phyloP scores from a whole-genome alignment of 2,797 vertebrate species.

The Lagodon rhomboides region DNA sequence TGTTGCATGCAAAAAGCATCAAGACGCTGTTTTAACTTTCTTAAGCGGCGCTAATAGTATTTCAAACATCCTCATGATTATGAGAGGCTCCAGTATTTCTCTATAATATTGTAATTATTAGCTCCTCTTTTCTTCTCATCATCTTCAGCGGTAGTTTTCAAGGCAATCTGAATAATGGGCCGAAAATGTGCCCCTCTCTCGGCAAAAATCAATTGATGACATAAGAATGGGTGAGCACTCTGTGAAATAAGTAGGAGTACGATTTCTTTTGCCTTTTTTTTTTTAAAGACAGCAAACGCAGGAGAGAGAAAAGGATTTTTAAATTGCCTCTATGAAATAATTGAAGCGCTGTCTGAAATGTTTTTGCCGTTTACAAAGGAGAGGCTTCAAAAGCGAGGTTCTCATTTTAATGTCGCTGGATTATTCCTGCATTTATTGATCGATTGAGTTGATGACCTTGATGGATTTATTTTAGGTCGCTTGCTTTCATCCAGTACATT shows the following conservation, averaged over 20 bases:
- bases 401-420: not conserved
- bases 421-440: not conserved
- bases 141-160: conserved; percentile 46
- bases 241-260: conserved; percentile 44
- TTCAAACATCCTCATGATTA: conserved; percentile 26
- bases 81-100: conserved; percentile 19
- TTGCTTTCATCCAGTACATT: not conserved
- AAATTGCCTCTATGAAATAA: conserved; percentile 14
- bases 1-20: not conserved
- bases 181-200: conserved; percentile 39
- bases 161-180: conserved; percentile 50
- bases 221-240: conserved; percentile 46
- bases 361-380: conserved; percentile 4
- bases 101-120: conserved; percentile 43
- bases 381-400: not conserved
- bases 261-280: conserved; percentile 23
- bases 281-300: conserved; percentile 21
- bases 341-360: conserved; percentile 14
- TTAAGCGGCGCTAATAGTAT: not conserved
- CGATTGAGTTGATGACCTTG: not conserved
- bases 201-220: conserved; percentile 54
- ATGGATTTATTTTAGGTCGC: not conserved
- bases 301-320: conserved; percentile 24
- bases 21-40: not conserved
- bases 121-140: conserved; percentile 15